A percentile compares a stretch with the other conserved stretches of the same genome.
These are phyloP conservation scores for Tipula vernalis DNA, from an alignment of 2,888 invertebrate species.

Conservation along the genomic window DNA sequence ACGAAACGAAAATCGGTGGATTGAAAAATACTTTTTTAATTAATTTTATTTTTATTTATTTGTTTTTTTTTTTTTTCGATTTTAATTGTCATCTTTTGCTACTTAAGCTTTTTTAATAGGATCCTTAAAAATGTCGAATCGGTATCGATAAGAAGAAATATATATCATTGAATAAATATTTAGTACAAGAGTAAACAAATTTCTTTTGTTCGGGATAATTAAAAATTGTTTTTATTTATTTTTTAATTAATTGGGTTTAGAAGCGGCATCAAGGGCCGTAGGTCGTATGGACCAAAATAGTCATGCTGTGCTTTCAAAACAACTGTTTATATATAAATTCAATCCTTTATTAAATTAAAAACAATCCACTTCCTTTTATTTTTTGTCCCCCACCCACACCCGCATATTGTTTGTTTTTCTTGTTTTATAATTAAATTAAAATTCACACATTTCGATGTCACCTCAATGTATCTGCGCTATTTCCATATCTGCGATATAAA, in stretches of 20 bases:
- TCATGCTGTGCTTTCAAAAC: too few relatives aligned
- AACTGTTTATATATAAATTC: too few relatives aligned
- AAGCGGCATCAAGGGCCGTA: too few relatives aligned
- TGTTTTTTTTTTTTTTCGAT: neutral
- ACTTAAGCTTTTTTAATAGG: neutral
- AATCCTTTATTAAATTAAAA: too few relatives aligned
- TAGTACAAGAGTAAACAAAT: neutral
- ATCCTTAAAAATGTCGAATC: neutral
- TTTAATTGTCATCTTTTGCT: neutral
- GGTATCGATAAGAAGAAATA: neutral
- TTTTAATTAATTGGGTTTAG: neutral
- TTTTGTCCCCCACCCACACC: too few relatives aligned
- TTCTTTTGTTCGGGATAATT: neutral
- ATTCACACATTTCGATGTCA: neutral
- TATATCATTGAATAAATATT: neutral
- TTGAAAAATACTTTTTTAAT: neutral
- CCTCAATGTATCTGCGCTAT: neutral
- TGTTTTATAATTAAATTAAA: neutral
- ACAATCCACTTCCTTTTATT: too few relatives aligned
- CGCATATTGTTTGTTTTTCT: too few relatives aligned
- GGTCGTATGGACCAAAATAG: too few relatives aligned
- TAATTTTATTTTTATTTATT: neutral
- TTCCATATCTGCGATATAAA: neutral
- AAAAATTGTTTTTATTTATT: neutral
- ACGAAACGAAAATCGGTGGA: neutral